These are phyloP conservation scores for Denticeps clupeoides DNA, from an alignment of 2,797 vertebrate species.

Conservation along the genomic window DNA sequence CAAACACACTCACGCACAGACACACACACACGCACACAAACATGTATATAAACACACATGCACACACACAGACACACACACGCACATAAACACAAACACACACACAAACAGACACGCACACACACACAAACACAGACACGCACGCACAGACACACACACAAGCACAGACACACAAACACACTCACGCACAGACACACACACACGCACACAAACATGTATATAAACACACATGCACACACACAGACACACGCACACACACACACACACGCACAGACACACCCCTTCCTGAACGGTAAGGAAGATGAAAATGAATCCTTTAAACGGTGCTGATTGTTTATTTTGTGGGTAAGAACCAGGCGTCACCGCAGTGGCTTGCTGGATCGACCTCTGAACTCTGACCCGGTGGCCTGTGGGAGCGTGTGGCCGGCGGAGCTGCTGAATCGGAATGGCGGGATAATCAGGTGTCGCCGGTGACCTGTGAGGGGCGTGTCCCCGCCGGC, in stretches of 20 bases:
- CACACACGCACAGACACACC: constrained; percentile 22
- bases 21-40: too few relatives aligned
- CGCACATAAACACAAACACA: too few relatives aligned
- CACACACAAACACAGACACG: too few relatives aligned
- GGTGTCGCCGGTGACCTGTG: constrained; percentile 5
- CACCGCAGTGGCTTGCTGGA: not conserved
- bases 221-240: not conserved
- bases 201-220: constrained; percentile 1
- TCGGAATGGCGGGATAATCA: constrained; percentile 18
- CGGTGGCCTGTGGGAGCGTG: not conserved
- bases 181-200: not conserved
- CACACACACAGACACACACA: too few relatives aligned
- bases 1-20: too few relatives aligned
- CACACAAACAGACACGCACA: too few relatives aligned
- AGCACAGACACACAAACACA: not conserved
- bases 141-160: too few relatives aligned
- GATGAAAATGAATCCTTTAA: too few relatives aligned
- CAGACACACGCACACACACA: constrained; percentile 6
- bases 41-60: too few relatives aligned
- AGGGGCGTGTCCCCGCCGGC: constrained; percentile 1
- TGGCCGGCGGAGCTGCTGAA: constrained; percentile 7
- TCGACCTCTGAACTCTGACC: not conserved
- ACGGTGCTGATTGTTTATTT: too few relatives aligned
- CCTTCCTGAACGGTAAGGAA: too few relatives aligned
- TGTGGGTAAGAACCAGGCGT: too few relatives aligned